Evolutionary conservation across 2,888 invertebrate species (phyloP).

Genomic region (Achlya flavicornis): DNA sequence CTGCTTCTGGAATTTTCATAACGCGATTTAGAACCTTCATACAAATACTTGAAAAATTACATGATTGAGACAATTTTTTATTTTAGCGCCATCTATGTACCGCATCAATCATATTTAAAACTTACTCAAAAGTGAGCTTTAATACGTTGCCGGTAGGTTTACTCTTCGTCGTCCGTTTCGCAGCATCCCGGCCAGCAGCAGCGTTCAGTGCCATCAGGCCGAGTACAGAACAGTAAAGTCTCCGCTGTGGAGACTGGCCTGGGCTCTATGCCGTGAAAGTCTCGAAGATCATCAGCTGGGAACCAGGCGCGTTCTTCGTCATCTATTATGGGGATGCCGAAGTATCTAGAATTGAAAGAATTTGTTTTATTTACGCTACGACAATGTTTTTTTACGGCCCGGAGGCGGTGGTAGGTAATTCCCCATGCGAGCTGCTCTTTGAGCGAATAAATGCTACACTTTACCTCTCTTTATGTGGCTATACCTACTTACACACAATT

Average conservation of each 20-base stretch:
- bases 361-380: too few relatives aligned
- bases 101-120: background rate
- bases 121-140: background rate
- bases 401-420: too few relatives aligned
- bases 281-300: conserved; percentile 93
- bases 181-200: conserved; percentile 89
- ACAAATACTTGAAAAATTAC: background rate
- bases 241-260: conserved; percentile 88
- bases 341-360: conserved; percentile 83
- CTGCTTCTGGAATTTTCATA: background rate
- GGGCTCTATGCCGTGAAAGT: conserved; percentile 94
- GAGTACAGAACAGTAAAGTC: conserved; percentile 91
- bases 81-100: conserved; percentile 8
- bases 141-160: conserved; percentile 20
- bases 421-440: too few relatives aligned
- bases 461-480: too few relatives aligned
- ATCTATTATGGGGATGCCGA: conserved; percentile 91
- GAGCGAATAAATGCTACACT: too few relatives aligned
- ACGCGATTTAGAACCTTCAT: background rate
- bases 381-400: too few relatives aligned
- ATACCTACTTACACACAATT: too few relatives aligned
- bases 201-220: conserved; percentile 92
- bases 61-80: background rate
- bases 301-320: conserved; percentile 97
- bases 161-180: conserved; percentile 78